Evolutionary conservation across 2,797 vertebrate species (phyloP), one percentile per base, ranked within the genome.

Genomic region (Sciaenops ocellatus): DNA sequence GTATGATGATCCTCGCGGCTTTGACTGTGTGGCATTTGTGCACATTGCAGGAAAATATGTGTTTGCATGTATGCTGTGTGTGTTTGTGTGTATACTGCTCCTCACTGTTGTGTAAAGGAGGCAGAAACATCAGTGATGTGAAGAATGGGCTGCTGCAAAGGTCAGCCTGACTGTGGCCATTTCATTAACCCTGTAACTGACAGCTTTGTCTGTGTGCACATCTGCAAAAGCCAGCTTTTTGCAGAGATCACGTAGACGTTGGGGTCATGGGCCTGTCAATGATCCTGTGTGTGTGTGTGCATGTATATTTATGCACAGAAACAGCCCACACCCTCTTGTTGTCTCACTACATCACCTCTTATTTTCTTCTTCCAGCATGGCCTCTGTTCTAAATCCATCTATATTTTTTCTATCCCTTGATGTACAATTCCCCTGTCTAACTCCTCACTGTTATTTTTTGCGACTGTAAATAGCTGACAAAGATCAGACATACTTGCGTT

Each of bases 391-490:
- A 69, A 78, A 76, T 82, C 34, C 20, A 61, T 79, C 42, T 63
- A 42, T 30, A 38, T 56, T 50, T 38, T 30, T 9, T 16, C 20
- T n/a, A 52, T 15, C n/a, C 24, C 26, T 56, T 48, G 26, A 72
- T 75, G 11, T 68, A 26, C 12, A 71, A 56, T 62, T 67, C 51
- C 57, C 75, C 22, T 60, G 55, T 65, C 67, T 64, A 48, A 41
- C 24, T 66, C 28, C 42, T 56, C 47, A 60, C 52, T 69, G 28
- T 61, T 85, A 48, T 69, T 79, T 79, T 55, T 42, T 76, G 22
- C 42, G 18, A 71, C 47, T 73, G 50, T 67, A 81, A 79, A 77
- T 73, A 72, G 47, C 69, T 56, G 20, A 68, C 59, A 78, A 41
- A 65, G 44, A 83, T 69, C 48, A 73, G 13, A 77, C n/a, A 48